phyloP scores from a whole-genome alignment of 2,113 vertebrate genomes.

The Xenopus laevis region DNA sequence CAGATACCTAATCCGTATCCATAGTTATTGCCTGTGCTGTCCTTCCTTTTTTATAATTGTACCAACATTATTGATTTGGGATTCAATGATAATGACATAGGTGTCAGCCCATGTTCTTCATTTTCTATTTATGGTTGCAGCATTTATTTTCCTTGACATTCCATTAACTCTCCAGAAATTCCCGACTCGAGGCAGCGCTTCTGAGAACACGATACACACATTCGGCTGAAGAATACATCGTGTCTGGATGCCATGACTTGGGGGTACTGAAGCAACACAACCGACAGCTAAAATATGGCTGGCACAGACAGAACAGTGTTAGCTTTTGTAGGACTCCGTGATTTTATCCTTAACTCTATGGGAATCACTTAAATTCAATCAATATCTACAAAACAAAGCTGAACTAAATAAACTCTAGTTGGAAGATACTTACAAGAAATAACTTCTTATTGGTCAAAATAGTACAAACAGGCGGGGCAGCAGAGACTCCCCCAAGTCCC shows the following conservation, averaged over 20 bases:
- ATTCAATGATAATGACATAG: constrained; percentile 4
- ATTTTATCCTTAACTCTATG: no score
- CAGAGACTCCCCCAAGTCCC: no score
- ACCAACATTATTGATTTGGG: background rate
- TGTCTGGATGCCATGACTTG: no score
- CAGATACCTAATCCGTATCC: background rate
- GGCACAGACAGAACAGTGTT: background rate
- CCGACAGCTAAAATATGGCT: background rate
- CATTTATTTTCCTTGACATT: background rate
- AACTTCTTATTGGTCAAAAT: no score
- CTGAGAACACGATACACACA: background rate
- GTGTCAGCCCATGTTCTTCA: background rate
- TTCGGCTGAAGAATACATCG: no score
- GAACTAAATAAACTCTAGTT: no score
- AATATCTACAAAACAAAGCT: no score
- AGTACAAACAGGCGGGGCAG: no score
- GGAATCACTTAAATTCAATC: no score
- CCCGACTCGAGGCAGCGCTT: background rate
- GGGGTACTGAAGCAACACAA: no score
- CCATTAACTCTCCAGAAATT: background rate
- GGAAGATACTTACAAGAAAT: no score
- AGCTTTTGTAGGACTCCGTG: no score
- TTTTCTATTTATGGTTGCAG: background rate
- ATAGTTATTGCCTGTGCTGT: background rate
- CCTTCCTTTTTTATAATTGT: background rate